Base-by-base conservation (phyloP, 2,888 invertebrate genomes). In the Drosophila pseudotalamancana region DNA sequence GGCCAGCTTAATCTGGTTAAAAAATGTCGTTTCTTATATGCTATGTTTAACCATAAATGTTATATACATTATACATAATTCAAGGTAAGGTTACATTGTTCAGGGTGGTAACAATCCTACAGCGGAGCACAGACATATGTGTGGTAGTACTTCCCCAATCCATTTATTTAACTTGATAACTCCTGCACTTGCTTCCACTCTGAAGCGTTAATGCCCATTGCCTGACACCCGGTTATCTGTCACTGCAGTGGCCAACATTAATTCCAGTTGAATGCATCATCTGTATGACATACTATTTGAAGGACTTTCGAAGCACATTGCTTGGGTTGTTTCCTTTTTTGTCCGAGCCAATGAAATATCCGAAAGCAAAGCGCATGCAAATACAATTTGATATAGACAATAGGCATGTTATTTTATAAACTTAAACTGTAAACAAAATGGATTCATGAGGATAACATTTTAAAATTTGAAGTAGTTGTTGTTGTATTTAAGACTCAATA, bases 201-300 rank as follows among this genome's bases (percentile, higher is more conserved):
- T 61, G 43, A 6, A 35, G 12, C 61, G 35, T 65, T 69, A 61
- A 81, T 56, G 32, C 50, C 56, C 56, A 71, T 84, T 78, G 85
- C 78, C 61, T 27, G 56, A 39, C 57, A 42, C 16, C 9, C 35
- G 45, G 68, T 85, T 79, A 79, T 85, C 83, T 42, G n/a, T n/a
- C n/a, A n/a, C n/a, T n/a, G 56, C 53, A 45, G 55, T 59, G 65
- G 71, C 72, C 83, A 82, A 42, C 48, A 76, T 39, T 68, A 48
- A 65, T 79, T 79, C 79, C 79, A 85, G 43, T 35, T 57, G 72
- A 82, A 53, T 78, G 86, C 68, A 27, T 40, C 40, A 49, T 43
- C 72, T 79, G 79, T 68, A 71, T 82, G 79, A 45, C 42, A 56
- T 62, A 78, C 82, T 51, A 43, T 42, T 43, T 59, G 27, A 64